Evolutionary conservation across 2,797 vertebrate species (phyloP).

Genomic region (Pipistrellus pygmaeus): DNA sequence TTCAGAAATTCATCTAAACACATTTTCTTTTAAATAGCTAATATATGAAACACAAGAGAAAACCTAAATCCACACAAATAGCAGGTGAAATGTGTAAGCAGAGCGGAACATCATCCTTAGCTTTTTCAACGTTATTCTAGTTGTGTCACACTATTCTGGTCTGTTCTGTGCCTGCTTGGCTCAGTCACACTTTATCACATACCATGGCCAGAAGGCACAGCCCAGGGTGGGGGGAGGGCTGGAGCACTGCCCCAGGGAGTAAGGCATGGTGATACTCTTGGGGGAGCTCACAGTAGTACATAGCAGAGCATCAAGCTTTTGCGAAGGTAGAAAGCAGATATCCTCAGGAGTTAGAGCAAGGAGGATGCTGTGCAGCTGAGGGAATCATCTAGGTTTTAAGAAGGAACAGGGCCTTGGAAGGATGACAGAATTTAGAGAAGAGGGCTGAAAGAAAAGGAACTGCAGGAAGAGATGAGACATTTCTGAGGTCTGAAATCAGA

Average conservation of each 20-base stretch:
- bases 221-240: background rate
- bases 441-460: background rate
- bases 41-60: slow-evolving; percentile 32
- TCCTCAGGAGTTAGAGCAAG: background rate
- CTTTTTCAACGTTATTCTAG: background rate
- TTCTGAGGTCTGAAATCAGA: slow-evolving; percentile 2
- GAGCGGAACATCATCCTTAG: background rate
- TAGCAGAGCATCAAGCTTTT: background rate
- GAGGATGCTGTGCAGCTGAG: background rate
- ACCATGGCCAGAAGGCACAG: background rate
- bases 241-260: background rate
- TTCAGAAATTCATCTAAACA: background rate
- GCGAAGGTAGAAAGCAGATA: background rate
- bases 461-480: background rate
- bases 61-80: slow-evolving; percentile 9
- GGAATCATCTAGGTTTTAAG: slow-evolving; percentile 15
- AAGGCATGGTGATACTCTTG: background rate
- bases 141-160: background rate
- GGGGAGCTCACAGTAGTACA: background rate
- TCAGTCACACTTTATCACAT: background rate
- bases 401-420: slow-evolving; percentile 27
- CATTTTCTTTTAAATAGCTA: slow-evolving; percentile 32
- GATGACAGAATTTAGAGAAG: slow-evolving; percentile 13
- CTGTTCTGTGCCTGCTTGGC: background rate
- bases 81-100: slow-evolving; percentile 13